phyloP scores from a whole-genome alignment of 2,888 invertebrate genomes.

The Melipona beecheii region DNA sequence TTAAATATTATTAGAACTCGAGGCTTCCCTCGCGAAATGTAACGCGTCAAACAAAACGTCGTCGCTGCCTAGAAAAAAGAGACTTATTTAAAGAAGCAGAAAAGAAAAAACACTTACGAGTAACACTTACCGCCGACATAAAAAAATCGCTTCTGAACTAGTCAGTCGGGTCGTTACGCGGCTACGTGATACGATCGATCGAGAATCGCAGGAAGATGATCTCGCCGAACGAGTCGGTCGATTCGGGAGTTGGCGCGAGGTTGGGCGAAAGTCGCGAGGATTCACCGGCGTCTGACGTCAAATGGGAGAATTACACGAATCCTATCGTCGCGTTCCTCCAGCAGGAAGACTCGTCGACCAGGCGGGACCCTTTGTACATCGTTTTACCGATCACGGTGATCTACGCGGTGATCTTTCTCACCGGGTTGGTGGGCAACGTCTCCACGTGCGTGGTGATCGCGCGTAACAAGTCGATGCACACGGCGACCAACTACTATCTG shows the following conservation, averaged over 20 bases:
- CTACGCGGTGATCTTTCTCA: constrained; percentile 86
- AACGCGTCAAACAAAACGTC: too few relatives aligned
- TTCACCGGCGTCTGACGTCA: neutral
- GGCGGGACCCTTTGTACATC: constrained; percentile 83
- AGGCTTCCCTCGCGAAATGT: too few relatives aligned
- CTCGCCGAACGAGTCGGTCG: constrained; percentile 11
- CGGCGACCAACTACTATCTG: constrained; percentile 88
- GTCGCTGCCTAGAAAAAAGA: too few relatives aligned
- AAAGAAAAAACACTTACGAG: too few relatives aligned
- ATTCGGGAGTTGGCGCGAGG: neutral
- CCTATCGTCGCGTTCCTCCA: constrained; percentile 35
- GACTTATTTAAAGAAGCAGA: too few relatives aligned
- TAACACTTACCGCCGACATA: too few relatives aligned
- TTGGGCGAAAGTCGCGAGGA: neutral
- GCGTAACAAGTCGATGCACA: constrained; percentile 88
- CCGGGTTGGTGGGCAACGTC: constrained; percentile 87
- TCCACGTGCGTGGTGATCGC: constrained; percentile 88
- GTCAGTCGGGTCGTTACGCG: neutral
- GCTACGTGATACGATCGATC: too few relatives aligned
- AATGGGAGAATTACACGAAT: constrained; percentile 48
- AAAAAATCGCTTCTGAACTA: neutral
- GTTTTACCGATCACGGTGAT: constrained; percentile 85
- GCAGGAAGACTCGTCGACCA: constrained; percentile 21
- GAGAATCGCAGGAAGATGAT: constrained; percentile 12
- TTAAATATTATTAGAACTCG: too few relatives aligned